phyloP scores from a whole-genome alignment of 2,888 invertebrate genomes.

The Hyalella azteca region DNA sequence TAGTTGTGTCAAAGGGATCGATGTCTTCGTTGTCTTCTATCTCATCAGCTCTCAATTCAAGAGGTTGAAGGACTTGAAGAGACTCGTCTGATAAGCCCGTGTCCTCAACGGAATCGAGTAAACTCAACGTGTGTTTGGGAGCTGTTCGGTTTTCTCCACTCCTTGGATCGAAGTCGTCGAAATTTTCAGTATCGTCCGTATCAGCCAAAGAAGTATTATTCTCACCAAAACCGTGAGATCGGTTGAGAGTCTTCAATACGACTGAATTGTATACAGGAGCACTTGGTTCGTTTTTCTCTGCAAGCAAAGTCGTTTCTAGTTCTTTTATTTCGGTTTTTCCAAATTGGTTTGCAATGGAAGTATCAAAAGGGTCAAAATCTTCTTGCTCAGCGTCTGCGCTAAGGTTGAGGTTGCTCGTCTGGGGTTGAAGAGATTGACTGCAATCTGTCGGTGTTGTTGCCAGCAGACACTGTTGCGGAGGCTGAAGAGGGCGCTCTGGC shows the following conservation, averaged over 20 bases:
- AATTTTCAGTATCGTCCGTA: constrained; percentile 54
- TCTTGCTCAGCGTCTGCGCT: constrained; percentile 16
- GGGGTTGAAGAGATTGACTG: constrained; percentile 48
- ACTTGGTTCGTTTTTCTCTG: neutral
- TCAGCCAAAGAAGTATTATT: constrained; percentile 30
- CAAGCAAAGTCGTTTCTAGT: constrained; percentile 76
- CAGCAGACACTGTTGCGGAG: constrained; percentile 26
- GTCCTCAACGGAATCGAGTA: constrained; percentile 48
- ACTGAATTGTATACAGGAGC: neutral
- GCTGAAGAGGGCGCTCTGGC: neutral
- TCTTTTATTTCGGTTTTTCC: constrained; percentile 80
- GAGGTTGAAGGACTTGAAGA: constrained; percentile 42
- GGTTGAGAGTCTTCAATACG: neutral
- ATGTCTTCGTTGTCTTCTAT: constrained; percentile 60
- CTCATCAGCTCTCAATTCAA: neutral
- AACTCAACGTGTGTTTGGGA: constrained; percentile 20
- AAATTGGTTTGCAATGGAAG: constrained; percentile 62
- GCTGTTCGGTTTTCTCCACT: constrained; percentile 57
- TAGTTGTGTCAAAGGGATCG: constrained; percentile 75
- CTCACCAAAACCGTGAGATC: too few relatives aligned
- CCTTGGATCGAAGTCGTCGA: constrained; percentile 59
- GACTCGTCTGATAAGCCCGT: constrained; percentile 39
- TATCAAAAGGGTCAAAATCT: constrained; percentile 58
- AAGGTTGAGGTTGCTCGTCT: neutral
- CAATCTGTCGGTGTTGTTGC: constrained; percentile 43